Evolutionary conservation across 2,797 vertebrate genomes (phyloP), one percentile per base, ranked within the genome.

Genomic region (Ctenopoma kingsleyae): DNA sequence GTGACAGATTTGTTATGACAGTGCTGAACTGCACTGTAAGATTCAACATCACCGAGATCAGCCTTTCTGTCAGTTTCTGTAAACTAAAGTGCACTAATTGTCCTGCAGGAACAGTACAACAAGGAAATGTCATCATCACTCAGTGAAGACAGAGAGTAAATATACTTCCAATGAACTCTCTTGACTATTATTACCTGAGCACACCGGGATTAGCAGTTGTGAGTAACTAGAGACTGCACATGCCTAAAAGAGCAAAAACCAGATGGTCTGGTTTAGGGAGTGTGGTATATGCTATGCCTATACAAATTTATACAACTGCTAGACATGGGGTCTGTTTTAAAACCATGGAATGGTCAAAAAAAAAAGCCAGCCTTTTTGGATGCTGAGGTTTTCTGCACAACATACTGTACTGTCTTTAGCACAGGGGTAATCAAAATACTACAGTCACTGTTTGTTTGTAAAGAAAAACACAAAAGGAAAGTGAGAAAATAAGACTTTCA

Each of bases 221-320:
- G 74, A 75, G 49, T 83, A 71, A 71, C 15, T 7, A 3, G 10
- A 53, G 40, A 67, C 25, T 17, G 30, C 16, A 54, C 46, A 62
- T 16, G 12, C 35, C 44, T 58, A 32, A 76, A 76, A 55, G 73
- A 2, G 8, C 62, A 30, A 47, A 36, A 89, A 89, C 84, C 73
- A 73, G 83, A 79, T 4, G 20, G 68, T 83, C 85, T 7, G 8
- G 83, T 91, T 88, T 77, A n/a, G 32, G 64, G 9, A 38, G 19
- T 10, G 63, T 5, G 30, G 38, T 50, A 16, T 49, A 60, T 13
- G 8, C 32, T 17, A 0, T 1, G 6, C 13, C 40, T 35, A 23
- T 17, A 44, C 11, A 1, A 69, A 6, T 1, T n/a, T 66, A 56
- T 46, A 36, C 40, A 55, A 74, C 40, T 52, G 36, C 35, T 46